Evolutionary conservation across 1,140 invertebrate genomes (phyloP), one percentile per base, ranked within the genome.

Genomic region (Asobara japonica): DNA sequence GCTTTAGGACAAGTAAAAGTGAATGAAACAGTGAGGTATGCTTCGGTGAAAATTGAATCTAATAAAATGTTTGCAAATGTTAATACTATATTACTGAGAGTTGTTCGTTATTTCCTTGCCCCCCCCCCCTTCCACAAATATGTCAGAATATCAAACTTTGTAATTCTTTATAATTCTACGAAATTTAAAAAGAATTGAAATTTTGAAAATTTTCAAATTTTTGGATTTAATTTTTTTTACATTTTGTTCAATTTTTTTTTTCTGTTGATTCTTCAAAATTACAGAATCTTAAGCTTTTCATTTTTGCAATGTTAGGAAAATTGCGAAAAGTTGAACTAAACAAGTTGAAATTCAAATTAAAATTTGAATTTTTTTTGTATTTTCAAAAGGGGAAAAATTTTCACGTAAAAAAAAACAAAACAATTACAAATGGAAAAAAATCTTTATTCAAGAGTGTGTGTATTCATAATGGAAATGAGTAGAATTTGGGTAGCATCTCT

Each of bases 21-120:
- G 18, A 27, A 74, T 77, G 71, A 30, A 69, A 73, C 72, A 65
- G 73, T 75, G 65, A 71, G 77, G 66, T 72, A 75, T 80, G 78
- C 79, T 82, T 81, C 75, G 79, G 81, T 74, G 38, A 78, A 82
- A 78, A 77, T 79, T 74, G 61, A 66, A 74, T 78, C 64, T 75
- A 78, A 78, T 78, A 78, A 78, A 78, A 78, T 73, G 61, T 76
- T 78, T 76, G 69, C 75, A 78, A 73, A 74, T 76, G 74, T 73
- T 76, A 69, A 69, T 73, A 73, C 36, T 31, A 56, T 38, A 45
- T 7, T 1, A 45, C n/a, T 16, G n/a, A 16, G n/a, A n/a, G n/a
- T n/a, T n/a, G n/a, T n/a, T n/a, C n/a, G n/a, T n/a, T n/a, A n/a
- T n/a, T n/a, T n/a, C n/a, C n/a, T n/a, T n/a, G n/a, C n/a, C n/a